Evolutionary conservation across 2,797 vertebrate genomes (phyloP).

Genomic region (Pyrocephalus nanus): DNA sequence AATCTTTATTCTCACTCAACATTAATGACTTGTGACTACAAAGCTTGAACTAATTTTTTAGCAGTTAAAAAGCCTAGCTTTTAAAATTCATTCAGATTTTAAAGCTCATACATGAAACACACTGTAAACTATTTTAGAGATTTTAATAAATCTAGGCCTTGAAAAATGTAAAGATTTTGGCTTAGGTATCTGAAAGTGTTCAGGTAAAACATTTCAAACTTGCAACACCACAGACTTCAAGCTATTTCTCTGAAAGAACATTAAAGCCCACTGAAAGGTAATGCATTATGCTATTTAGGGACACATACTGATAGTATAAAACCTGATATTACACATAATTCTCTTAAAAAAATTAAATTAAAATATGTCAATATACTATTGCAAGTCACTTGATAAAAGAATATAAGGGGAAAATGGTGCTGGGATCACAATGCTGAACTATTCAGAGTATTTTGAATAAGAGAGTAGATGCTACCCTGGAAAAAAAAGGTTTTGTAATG

Average conservation of each 20-base stretch:
- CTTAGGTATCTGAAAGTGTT: neutral
- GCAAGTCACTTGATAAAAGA: neutral
- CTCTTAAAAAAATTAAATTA: neutral
- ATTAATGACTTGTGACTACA: slow-evolving; percentile 18
- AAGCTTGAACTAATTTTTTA: slow-evolving; percentile 5
- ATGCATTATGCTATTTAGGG: fast-evolving
- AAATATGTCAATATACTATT: neutral
- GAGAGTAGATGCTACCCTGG: fast-evolving
- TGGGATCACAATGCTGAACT: neutral
- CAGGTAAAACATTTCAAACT: neutral
- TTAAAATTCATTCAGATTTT: neutral
- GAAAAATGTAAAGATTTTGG: neutral
- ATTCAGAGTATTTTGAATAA: neutral
- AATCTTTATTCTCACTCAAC: slow-evolving; percentile 8
- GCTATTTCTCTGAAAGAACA: neutral
- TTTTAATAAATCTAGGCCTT: neutral
- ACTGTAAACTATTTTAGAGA: neutral
- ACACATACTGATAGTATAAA: neutral
- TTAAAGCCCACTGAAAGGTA: neutral
- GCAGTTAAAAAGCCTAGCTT: neutral
- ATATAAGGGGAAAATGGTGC: neutral
- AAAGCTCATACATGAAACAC: neutral
- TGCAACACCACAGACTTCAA: neutral
- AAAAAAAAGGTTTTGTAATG: neutral
- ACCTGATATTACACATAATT: neutral